phyloP scores from a whole-genome alignment of 2,888 invertebrate genomes.

The Masnerella sp. region DNA sequence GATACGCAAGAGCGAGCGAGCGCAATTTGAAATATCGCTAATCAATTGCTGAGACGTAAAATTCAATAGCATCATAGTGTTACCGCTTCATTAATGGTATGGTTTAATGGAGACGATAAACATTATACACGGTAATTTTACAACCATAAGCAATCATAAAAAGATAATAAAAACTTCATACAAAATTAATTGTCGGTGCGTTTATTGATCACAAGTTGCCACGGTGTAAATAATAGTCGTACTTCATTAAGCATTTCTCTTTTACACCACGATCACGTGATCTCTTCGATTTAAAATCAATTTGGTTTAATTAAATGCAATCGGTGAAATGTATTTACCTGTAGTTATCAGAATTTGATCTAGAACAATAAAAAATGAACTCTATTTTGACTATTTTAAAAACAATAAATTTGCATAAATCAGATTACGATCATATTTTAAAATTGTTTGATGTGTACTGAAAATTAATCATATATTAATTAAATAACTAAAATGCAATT shows the following conservation, averaged over 20 bases:
- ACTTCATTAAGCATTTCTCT: conserved; percentile 26
- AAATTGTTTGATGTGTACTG: too few species aligned
- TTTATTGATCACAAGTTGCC: conserved; percentile 37
- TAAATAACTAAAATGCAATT: too few species aligned
- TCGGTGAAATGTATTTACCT: too few species aligned
- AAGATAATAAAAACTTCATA: conserved; percentile 48
- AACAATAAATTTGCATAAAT: too few species aligned
- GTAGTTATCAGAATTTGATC: too few species aligned
- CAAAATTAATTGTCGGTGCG: conserved; percentile 40
- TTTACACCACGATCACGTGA: conserved; percentile 7
- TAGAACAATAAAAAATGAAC: too few species aligned
- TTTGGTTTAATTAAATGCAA: too few species aligned
- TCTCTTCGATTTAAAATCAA: not conserved
- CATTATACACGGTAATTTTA: conserved; percentile 53
- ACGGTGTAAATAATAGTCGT: conserved; percentile 39
- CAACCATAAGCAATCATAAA: conserved; percentile 55
- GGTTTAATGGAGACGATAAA: conserved; percentile 54
- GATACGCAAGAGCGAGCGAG: conserved; percentile 22
- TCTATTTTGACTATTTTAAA: too few species aligned
- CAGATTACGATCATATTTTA: too few species aligned
- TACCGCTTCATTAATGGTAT: conserved; percentile 51
- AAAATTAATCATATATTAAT: too few species aligned
- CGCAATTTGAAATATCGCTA: conserved; percentile 43
- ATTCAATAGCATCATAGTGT: conserved; percentile 49
- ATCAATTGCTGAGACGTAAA: conserved; percentile 49